Evolutionary conservation across 2,888 invertebrate genomes (phyloP), one percentile per base, ranked within the genome.

Genomic region (Salpingus planirostris): DNA sequence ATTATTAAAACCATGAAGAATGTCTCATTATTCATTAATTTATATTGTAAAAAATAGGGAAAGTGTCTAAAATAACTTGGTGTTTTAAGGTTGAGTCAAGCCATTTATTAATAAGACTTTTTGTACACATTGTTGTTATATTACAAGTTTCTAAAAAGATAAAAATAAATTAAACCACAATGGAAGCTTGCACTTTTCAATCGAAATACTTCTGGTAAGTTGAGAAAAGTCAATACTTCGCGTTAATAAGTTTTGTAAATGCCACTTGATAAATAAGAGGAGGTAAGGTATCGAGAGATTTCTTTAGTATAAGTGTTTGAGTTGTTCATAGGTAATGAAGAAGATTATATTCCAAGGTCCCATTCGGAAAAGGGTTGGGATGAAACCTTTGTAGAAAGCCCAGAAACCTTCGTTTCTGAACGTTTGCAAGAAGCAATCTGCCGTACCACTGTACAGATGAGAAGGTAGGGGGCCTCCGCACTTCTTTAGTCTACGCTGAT

Each of bases 291-390:
- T 18, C 18, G 18, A 18, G 18, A 18, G 18, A 18, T 18, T 18
- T 18, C 18, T 18, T 18, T 48, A 80, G 66, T 82, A 78, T 36
- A 80, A 52, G 49, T 74, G 73, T 64, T 90, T 91, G 41, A 93
- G 71, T 62, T 91, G 90, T 64, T 93, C 93, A 64, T 90, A 93
- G 5, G 88, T 85, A 57, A 92, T 75, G 67, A 93, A 93, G 71
- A 93, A 93, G 60, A 93, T 92, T 44, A 95, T 83, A 69, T 93
- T 93, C 93, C 93, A 95, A 3, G 95, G 93, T 0, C 93, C 93
- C 82, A 95, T 88, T 46, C 93, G 76, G 47, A 95, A 73, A 83
- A 89, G 87, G 13, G 92, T 90, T n/a, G 95, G 95, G 45, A 93
- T 71, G 66, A 95, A 93, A 13, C 93, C 95, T 71, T 91, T 92